phyloP scores from a whole-genome alignment of 2,797 vertebrate genomes.

The Sylvilagus floridanus region DNA sequence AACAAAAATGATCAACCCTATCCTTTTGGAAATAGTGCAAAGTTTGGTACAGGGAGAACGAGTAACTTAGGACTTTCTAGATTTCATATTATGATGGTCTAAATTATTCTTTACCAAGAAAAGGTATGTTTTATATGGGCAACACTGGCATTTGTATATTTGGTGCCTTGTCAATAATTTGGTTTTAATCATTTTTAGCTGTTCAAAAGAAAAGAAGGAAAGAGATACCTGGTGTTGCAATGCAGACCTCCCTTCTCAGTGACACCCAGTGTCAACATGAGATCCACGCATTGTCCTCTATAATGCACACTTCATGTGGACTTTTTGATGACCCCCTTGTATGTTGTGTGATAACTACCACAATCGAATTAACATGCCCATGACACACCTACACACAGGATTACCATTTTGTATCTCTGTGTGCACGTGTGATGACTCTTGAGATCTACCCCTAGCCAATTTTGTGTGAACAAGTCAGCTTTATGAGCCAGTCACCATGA shows the following conservation, averaged over 20 bases:
- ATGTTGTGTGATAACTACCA: background rate
- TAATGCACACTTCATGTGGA: too few species aligned
- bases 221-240: background rate
- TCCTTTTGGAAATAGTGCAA: background rate
- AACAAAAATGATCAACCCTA: background rate
- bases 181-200: background rate
- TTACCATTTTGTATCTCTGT: background rate
- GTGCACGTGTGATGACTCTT: background rate
- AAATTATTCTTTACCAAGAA: constrained; percentile 2
- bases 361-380: background rate
- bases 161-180: background rate
- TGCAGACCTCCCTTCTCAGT: background rate
- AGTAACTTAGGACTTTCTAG: background rate
- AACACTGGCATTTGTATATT: background rate
- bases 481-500: background rate
- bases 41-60: background rate
- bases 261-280: background rate
- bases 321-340: too few species aligned
- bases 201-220: background rate
- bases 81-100: background rate
- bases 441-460: background rate
- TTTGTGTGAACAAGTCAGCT: background rate
- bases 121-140: background rate
- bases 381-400: background rate
- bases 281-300: background rate